Evolutionary conservation across 2,113 vertebrate genomes (phyloP).

Genomic region (Halcyon senegalensis): DNA sequence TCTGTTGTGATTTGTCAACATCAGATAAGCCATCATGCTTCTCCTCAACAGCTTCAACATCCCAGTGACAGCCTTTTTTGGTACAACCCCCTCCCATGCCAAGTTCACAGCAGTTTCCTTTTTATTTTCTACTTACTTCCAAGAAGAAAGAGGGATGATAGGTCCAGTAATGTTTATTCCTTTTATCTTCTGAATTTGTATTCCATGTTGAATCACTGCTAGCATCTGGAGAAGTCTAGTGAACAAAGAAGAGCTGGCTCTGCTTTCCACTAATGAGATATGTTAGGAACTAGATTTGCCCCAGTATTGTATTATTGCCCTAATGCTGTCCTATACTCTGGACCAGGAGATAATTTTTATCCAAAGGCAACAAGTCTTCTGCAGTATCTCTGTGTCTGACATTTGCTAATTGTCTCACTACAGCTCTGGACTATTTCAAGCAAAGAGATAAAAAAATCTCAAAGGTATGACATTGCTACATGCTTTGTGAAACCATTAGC

Average conservation of each 20-base stretch:
- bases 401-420: neutral
- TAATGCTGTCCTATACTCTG: neutral
- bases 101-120: neutral
- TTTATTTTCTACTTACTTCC: neutral
- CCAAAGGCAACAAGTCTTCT: neutral
- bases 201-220: neutral
- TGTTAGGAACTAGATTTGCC: neutral
- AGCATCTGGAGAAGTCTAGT: neutral
- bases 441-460: neutral
- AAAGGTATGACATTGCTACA: neutral
- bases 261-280: neutral
- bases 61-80: neutral
- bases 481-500: neutral
- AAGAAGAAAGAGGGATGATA: neutral
- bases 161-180: neutral
- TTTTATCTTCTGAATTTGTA: neutral
- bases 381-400: neutral
- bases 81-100: neutral
- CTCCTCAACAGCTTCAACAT: neutral
- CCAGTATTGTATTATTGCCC: neutral
- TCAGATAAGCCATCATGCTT: neutral
- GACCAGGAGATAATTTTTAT: neutral
- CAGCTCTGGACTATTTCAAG: neutral
- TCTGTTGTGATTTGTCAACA: neutral
- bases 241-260: neutral